Conservation (phyloP, 2,888 invertebrate species). For the Hedychridium roseum region DNA sequence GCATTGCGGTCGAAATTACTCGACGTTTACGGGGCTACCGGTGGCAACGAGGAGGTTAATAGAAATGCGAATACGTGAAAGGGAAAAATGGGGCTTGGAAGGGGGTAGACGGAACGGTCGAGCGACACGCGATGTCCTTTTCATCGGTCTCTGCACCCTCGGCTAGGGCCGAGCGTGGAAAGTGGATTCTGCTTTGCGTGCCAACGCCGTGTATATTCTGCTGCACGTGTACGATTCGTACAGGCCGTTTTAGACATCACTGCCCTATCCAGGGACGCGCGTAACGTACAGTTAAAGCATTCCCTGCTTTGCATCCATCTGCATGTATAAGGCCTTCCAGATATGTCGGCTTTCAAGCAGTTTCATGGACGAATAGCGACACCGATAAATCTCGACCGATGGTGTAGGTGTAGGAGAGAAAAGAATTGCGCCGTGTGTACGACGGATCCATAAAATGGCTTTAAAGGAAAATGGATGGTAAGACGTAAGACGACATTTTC, state of each 20-base stretch:
- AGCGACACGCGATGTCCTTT: slow-evolving; percentile 51
- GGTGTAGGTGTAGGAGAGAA: no score
- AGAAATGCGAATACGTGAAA: slow-evolving; percentile 22
- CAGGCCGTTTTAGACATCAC: slow-evolving; percentile 12
- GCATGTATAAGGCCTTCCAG: no score
- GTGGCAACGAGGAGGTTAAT: slow-evolving; percentile 27
- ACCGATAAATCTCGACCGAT: no score
- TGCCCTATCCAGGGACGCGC: slow-evolving; percentile 7
- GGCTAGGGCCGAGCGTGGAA: slow-evolving; percentile 1
- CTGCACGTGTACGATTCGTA: slow-evolving; percentile 14
- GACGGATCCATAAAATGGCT: no score
- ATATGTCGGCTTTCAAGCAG: no score
- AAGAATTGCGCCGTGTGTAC: no score
- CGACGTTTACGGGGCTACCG: no score
- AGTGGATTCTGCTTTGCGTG: slow-evolving; percentile 16
- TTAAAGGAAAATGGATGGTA: no score
- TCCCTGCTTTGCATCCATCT: no score
- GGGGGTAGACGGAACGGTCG: slow-evolving; percentile 32
- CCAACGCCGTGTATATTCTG: slow-evolving; percentile 20
- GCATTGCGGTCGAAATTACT: no score
- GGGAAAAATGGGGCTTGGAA: slow-evolving; percentile 1
- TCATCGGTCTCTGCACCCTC: slow-evolving; percentile 31
- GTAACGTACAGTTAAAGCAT: slow-evolving; percentile 8
- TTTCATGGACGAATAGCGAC: no score
- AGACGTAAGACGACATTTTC: no score